Conservation (phyloP, 2,113 vertebrate species). For the Vulpes ferrilata region DNA sequence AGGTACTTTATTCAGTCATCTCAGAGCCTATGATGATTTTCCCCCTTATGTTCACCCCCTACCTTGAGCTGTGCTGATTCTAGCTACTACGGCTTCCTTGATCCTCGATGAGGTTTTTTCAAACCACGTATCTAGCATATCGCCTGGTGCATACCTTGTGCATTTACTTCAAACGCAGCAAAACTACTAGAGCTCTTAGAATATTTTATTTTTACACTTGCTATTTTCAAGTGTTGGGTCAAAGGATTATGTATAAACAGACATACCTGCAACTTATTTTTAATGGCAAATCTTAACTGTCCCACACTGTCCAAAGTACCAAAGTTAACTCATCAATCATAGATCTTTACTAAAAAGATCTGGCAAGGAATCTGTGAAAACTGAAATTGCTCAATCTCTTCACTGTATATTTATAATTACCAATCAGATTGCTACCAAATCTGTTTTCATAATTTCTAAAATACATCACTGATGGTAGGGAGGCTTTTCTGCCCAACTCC, state of each 20-base stretch:
- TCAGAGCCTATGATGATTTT: not conserved
- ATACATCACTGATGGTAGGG: not conserved
- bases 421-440: not conserved
- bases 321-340: conserved; percentile 13
- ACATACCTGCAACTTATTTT: conserved; percentile 47
- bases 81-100: not conserved
- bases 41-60: not conserved
- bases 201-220: conserved; percentile 20
- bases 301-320: not conserved
- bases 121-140: not conserved
- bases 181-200: not conserved
- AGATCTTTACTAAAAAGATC: not conserved
- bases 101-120: not conserved
- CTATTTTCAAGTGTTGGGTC: conserved; percentile 61
- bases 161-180: not conserved
- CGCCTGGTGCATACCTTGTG: not conserved
- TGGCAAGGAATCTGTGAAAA: conserved; percentile 23
- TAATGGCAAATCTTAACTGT: conserved; percentile 50
- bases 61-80: not conserved
- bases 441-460: conserved; percentile 53
- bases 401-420: conserved; percentile 41
- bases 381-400: not conserved
- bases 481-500: not conserved
- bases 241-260: conserved; percentile 48
- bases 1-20: not conserved